phyloP scores from a whole-genome alignment of 2,113 vertebrate species.

The Platycercus adscitus region DNA sequence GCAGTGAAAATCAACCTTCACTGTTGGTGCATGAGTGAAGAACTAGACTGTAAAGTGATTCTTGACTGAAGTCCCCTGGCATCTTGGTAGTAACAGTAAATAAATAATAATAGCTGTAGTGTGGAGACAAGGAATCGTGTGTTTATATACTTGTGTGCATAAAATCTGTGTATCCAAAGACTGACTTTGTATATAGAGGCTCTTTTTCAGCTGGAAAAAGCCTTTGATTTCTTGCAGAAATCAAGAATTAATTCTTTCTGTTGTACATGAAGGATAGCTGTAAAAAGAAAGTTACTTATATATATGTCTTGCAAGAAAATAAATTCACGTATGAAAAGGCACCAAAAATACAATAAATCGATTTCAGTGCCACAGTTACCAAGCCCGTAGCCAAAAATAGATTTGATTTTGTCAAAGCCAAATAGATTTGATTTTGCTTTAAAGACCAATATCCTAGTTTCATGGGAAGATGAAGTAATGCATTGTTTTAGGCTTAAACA shows the following conservation, averaged over 20 bases:
- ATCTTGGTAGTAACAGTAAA: constrained; percentile 5
- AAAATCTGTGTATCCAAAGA: not conserved
- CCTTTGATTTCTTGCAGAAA: not conserved
- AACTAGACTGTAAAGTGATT: constrained; percentile 31
- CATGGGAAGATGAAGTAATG: constrained; percentile 18
- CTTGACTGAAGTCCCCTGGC: not conserved
- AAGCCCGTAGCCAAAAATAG: not conserved
- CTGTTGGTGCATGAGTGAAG: not conserved
- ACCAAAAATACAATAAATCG: not conserved
- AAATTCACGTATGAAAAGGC: not conserved
- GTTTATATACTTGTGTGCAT: constrained; percentile 20
- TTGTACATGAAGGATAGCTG: not conserved
- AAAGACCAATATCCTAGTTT: not conserved
- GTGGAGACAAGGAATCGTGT: not conserved
- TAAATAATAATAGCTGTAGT: constrained; percentile 38
- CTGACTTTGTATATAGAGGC: not conserved
- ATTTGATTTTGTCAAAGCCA: not conserved
- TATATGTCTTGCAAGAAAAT: not conserved
- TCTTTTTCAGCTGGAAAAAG: not conserved
- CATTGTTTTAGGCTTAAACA: not conserved
- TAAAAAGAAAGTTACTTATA: not conserved
- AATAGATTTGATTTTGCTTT: not conserved
- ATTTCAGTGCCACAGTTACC: not conserved
- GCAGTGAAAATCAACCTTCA: not conserved
- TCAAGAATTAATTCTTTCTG: not conserved